Base-by-base conservation (phyloP, 1,140 invertebrate genomes). In the Pseudomyrmex gracilis region DNA sequence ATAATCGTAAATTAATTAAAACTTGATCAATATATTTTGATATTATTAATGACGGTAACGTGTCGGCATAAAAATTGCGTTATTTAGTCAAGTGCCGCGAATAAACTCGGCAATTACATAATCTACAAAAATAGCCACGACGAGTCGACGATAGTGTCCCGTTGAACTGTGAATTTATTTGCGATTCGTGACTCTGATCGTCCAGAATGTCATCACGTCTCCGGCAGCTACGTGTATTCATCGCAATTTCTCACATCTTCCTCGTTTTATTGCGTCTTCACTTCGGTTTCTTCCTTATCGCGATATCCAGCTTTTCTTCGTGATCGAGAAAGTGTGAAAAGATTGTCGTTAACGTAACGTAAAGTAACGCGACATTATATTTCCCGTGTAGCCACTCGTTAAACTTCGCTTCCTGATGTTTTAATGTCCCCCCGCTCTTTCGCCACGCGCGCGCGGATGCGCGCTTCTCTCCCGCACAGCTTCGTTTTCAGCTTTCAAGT, bases 341-440 rank as follows among this genome's bases (percentile, higher is more conserved):
- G 43, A 71, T 68, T 77, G 80, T 67, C 74, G 74, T 49, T 68
- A 34, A 34, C 34, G 34, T 34, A 34, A 34, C 34, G 34, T 7
- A 34, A 34, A 34, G 5, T 34, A 34, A 71, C 87, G 76, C 61
- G 76, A 80, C 84, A 88, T 85, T 85, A 87, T 85, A 34, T 88
- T 87, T 82, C 80, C 68, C 71, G 70, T 71, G 87, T 61, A 76
- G 86, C 60, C 85, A 83, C 86, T 88, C 85, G 73, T 88, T 88
- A 88, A 84, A 82, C 71, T 85, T 71, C 86, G 84, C 83, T 87
- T 82, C 86, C 87, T 87, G 82, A 85, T 87, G 82, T 88, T 88
- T 82, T 73, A 88, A 84, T 88, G 60, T 34, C 5, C 66, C 66
- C 85, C 45, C 66, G 34, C 83, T 88, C 82, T 84, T 88, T 60